A percentile compares a stretch with the other conserved stretches of the same genome.
Conservation (phyloP, 2,113 vertebrate species). For the Oncorhynchus nerka region DNA sequence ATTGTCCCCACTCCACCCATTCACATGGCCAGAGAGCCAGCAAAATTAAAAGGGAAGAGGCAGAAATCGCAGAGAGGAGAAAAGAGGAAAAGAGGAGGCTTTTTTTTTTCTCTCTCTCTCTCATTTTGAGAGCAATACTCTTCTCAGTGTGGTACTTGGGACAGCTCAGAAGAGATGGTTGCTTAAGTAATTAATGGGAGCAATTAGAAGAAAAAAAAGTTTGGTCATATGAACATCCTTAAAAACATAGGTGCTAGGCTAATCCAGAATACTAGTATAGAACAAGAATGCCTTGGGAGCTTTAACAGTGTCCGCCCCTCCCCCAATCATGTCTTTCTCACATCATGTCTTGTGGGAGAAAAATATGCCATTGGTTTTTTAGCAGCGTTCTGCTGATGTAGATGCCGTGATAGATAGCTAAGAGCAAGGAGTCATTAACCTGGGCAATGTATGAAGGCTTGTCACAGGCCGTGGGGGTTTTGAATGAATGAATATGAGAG, state of each 20-base stretch:
- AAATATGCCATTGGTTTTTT: conserved; percentile 59
- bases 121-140: too few relatives aligned
- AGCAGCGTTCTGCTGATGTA: not conserved
- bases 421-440: conserved; percentile 46
- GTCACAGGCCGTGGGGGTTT: conserved; percentile 9
- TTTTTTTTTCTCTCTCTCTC: conserved; percentile 34
- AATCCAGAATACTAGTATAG: too few relatives aligned
- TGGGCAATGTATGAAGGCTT: too few relatives aligned
- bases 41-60: conserved; percentile 89
- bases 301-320: not conserved
- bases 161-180: conserved; percentile 69
- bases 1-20: conserved; percentile 66
- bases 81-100: too few relatives aligned
- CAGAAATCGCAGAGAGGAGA: conserved; percentile 64
- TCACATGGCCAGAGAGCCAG: conserved; percentile 86
- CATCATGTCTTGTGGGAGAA: conserved; percentile 73
- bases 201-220: conserved; percentile 73
- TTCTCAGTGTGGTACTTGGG: conserved; percentile 77
- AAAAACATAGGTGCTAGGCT: too few relatives aligned
- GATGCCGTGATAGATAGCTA: conserved; percentile 65
- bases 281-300: too few relatives aligned
- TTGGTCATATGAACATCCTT: too few relatives aligned
- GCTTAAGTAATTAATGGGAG: conserved; percentile 93
- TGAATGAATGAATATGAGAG: too few relatives aligned
- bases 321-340: conserved; percentile 20